Conservation (phyloP, 1,140 invertebrate species). For the Ceratitis capitata region DNA sequence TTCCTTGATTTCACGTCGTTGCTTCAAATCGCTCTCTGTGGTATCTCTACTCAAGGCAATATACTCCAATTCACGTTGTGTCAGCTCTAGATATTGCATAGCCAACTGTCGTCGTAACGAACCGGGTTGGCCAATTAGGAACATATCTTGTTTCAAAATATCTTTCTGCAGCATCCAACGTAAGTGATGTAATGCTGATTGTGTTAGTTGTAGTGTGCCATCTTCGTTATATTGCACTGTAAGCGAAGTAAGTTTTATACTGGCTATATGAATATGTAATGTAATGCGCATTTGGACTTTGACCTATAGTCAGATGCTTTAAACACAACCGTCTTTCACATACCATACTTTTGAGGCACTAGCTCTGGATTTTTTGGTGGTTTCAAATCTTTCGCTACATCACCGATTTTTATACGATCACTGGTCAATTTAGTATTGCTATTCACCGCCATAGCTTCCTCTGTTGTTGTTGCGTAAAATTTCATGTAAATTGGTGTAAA, state of each 20-base stretch:
- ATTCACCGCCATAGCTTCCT: background rate
- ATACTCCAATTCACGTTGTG: slow-evolving; percentile 90
- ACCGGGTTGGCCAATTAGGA: slow-evolving; percentile 91
- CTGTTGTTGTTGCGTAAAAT: slow-evolving; percentile 39
- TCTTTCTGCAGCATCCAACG: slow-evolving; percentile 97
- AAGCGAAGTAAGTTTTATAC: background rate
- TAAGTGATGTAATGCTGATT: slow-evolving; percentile 82
- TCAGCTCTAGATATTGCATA: slow-evolving; percentile 88
- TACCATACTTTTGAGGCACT: slow-evolving; percentile 85
- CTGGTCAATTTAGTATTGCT: slow-evolving; percentile 33
- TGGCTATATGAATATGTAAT: background rate
- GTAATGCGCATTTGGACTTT: slow-evolving; percentile 47
- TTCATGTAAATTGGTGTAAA: slow-evolving; percentile 39
- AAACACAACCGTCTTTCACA: slow-evolving; percentile 48
- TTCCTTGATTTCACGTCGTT: slow-evolving; percentile 88
- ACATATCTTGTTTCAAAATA: slow-evolving; percentile 92
- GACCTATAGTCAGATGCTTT: slow-evolving; percentile 36
- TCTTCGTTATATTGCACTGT: slow-evolving; percentile 67
- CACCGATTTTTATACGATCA: slow-evolving; percentile 76
- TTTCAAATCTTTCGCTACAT: slow-evolving; percentile 75
- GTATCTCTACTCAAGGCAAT: slow-evolving; percentile 94
- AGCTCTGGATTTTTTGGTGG: slow-evolving; percentile 77
- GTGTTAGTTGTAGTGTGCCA: slow-evolving; percentile 69
- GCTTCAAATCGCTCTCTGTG: slow-evolving; percentile 96
- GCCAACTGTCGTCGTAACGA: slow-evolving; percentile 77